Evolutionary conservation across 1,140 invertebrate species (phyloP).

Genomic region (Drosophila parvula): DNA sequence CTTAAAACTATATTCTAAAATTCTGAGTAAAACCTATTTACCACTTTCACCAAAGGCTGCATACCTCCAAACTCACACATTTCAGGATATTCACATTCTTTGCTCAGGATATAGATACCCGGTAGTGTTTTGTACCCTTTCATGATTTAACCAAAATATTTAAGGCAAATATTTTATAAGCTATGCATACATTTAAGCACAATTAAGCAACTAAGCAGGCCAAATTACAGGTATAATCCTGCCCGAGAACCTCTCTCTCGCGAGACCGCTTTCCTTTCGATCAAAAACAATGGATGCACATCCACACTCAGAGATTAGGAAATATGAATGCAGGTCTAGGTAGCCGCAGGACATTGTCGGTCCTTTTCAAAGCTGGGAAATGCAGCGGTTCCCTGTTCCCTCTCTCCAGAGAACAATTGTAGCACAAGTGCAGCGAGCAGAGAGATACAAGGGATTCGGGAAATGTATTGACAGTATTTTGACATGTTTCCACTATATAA

Average conservation of each 20-base stretch:
- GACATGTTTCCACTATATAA: constrained; percentile 60
- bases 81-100: neutral
- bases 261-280: constrained; percentile 16
- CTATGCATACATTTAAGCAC: constrained; percentile 74
- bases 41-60: neutral
- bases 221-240: constrained; percentile 73
- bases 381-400: constrained; percentile 20
- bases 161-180: constrained; percentile 79
- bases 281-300: constrained; percentile 30
- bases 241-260: constrained; percentile 29
- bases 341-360: constrained; percentile 54
- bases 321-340: constrained; percentile 41
- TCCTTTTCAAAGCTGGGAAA: constrained; percentile 56
- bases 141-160: constrained; percentile 78
- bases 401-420: constrained; percentile 58
- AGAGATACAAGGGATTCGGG: constrained; percentile 20
- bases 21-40: neutral
- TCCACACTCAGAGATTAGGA: constrained; percentile 29
- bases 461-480: constrained; percentile 74
- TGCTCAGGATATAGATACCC: constrained; percentile 3
- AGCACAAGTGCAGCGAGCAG: constrained; percentile 61
- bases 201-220: constrained; percentile 74
- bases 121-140: constrained; percentile 56
- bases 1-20: too few species aligned
- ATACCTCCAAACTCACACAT: constrained; percentile 8